Evolutionary conservation across 2,888 invertebrate species (phyloP), one percentile per base, ranked within the genome.

Genomic region (Aphelenchoides bicaudatus): DNA sequence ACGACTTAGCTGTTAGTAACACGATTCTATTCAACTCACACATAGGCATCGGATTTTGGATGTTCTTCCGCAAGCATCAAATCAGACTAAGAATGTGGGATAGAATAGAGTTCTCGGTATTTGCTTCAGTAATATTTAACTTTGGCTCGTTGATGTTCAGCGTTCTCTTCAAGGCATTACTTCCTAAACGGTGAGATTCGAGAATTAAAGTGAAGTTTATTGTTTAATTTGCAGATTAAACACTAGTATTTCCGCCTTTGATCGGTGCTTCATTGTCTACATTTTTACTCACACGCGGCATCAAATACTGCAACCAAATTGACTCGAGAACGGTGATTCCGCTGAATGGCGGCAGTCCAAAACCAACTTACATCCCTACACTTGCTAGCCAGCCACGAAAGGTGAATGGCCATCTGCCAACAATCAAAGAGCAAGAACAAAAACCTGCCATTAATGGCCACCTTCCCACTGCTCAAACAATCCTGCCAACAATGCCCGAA

Each of bases 61-160:
- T 91, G 68, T 80, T 69, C 64, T 75, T 73, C 65, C 72, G 75
- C 48, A 67, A 64, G 34, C 75, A 75, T 53, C 54, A 75, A 34
- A 63, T 65, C 49, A 63, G 67, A 28, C 60, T 70, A 23, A 65
- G 66, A 48, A 61, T 61, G 25, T 74, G 73, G 73, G 71, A 73
- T 52, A 61, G 74, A 21, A 73, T 74, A 27, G 73, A 74, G 54
- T 82, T 79, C 73, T 79, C 80, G 62, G 79, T 80, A 2, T 81
- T 82, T 65, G 79, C 81, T 4, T 72, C 89, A 43, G 84, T 88
- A 8, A 84, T 91, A 23, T 88, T 91, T 84, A 89, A 89, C 66
- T 86, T 92, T 78, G 91, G 92, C 13, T 90, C 91, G 0, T 88
- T 91, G 47, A 84, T 92, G 58, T 82, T 88, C 63, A 91, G 91